Conservation (phyloP, 2,888 invertebrate species). For the Hyppa rectilinea region DNA sequence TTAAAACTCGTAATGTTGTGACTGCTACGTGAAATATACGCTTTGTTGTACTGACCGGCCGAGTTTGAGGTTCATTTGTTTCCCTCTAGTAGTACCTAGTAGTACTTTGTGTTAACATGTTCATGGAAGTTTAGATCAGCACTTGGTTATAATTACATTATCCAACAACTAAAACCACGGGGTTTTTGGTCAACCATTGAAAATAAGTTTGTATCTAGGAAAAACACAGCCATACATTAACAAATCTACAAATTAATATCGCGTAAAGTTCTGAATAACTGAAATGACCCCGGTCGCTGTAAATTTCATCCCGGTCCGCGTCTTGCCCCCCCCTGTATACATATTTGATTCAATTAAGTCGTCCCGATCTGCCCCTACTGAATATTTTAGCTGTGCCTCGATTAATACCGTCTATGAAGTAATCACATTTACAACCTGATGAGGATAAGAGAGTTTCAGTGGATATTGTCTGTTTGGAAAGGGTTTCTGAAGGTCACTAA, state of each 20-base stretch:
- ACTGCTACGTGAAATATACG: conserved; percentile 16
- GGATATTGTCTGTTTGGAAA: conserved; percentile 14
- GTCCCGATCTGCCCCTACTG: conserved; percentile 47
- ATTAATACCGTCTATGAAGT: conserved; percentile 54
- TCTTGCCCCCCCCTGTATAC: conserved; percentile 48
- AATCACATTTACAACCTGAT: conserved; percentile 50
- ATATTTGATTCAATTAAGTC: conserved; percentile 70
- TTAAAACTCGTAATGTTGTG: conserved; percentile 57
- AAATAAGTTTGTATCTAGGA: neutral
- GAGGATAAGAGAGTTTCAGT: conserved; percentile 15
- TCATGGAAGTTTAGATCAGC: neutral
- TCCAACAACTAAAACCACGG: neutral
- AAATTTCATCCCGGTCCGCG: conserved; percentile 41
- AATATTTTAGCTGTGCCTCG: conserved; percentile 57
- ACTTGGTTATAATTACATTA: conserved; percentile 1
- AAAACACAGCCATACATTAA: conserved; percentile 18
- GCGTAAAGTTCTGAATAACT: conserved; percentile 65
- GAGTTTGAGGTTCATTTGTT: neutral
- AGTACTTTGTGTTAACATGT: neutral
- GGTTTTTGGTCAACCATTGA: neutral
- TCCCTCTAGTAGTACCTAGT: neutral
- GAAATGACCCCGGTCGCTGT: conserved; percentile 57
- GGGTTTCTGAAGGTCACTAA: neutral
- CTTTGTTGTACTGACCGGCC: neutral
- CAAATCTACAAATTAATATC: conserved; percentile 58